Evolutionary conservation across 2,797 vertebrate genomes (phyloP).

Genomic region (Smutsia gigantea): DNA sequence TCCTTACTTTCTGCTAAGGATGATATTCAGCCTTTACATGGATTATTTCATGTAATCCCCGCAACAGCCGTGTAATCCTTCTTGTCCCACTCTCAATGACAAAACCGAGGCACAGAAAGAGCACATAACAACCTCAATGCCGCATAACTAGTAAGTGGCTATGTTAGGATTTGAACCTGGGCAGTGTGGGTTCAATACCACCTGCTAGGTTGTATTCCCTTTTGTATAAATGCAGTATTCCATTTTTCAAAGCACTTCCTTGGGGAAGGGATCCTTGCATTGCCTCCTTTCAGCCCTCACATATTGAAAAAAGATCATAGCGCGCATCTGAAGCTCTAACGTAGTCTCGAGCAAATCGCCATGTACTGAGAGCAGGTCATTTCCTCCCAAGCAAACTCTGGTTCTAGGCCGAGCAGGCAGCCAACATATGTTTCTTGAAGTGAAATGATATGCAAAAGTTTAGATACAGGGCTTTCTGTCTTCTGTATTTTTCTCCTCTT

Average conservation of each 20-base stretch:
- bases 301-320: not conserved
- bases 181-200: accelerated
- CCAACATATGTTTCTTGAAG: not conserved
- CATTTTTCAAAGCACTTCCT: not conserved
- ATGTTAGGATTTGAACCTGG: not conserved
- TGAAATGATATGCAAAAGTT: not conserved
- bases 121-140: not conserved
- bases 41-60: not conserved
- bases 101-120: not conserved
- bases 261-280: not conserved
- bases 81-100: not conserved
- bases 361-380: accelerated
- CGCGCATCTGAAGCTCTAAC: too few relatives aligned
- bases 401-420: not conserved
- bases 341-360: not conserved
- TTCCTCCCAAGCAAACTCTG: not conserved
- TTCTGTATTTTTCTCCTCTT: not conserved
- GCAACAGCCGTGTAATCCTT: not conserved
- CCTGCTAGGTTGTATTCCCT: not conserved
- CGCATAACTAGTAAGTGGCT: not conserved
- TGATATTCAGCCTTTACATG: not conserved
- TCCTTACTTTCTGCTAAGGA: not conserved
- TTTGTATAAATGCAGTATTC: not conserved
- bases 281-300: not conserved
- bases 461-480: not conserved